Conservation (phyloP, 2,113 vertebrate species). For the Syngnathoides biaculeatus region DNA sequence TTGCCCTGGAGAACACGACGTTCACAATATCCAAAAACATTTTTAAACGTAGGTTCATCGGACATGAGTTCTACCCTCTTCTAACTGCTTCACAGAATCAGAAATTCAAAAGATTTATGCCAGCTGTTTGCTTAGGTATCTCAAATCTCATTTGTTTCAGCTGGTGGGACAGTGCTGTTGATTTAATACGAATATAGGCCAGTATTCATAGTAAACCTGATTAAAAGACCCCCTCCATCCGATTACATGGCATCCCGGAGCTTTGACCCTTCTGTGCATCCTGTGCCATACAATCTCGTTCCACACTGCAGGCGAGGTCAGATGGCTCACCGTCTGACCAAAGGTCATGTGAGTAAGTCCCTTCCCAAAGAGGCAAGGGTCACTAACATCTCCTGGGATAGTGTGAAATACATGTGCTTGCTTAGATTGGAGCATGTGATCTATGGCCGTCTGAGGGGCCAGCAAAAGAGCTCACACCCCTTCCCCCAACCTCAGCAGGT, state of each 20-base stretch:
- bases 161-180: constrained; percentile 42
- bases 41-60: no score
- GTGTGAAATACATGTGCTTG: constrained; percentile 12
- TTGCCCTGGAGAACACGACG: no score
- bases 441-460: constrained; percentile 5
- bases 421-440: constrained; percentile 4
- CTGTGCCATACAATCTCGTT: constrained; percentile 15
- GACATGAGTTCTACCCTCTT: background rate
- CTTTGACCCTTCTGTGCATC: constrained; percentile 47
- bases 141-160: constrained; percentile 48
- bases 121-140: constrained; percentile 43
- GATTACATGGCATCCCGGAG: constrained; percentile 48
- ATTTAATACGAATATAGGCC: constrained; percentile 42
- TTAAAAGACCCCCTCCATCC: constrained; percentile 44
- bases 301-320: constrained; percentile 4
- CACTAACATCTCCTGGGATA: constrained; percentile 33
- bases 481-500: constrained; percentile 38
- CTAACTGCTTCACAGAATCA: background rate
- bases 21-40: no score
- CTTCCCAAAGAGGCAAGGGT: constrained; percentile 15
- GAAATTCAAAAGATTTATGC: background rate
- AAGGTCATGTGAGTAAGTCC: constrained; percentile 25
- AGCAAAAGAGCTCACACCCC: constrained; percentile 9
- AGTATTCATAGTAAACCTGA: constrained; percentile 30
- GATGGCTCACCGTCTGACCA: constrained; percentile 15